Evolutionary conservation across 2,113 vertebrate genomes (phyloP).

Genomic region (Paralichthys olivaceus): DNA sequence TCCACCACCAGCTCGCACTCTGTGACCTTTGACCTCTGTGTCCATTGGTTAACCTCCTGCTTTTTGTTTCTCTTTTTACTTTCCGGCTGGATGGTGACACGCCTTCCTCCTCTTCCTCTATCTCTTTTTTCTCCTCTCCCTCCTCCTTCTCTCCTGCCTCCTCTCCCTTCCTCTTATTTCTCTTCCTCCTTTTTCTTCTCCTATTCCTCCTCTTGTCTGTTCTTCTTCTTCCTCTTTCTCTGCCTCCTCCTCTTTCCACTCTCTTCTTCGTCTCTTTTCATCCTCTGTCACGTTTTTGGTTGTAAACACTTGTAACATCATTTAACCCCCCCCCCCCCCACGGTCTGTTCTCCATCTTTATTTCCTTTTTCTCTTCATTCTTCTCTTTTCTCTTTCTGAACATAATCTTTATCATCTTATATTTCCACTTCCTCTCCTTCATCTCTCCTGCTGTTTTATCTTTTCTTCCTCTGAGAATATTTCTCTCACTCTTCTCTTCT

Average conservation of each 20-base stretch:
- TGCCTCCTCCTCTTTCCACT: not conserved
- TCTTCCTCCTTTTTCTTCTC: not conserved
- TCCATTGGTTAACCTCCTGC: conserved; percentile 68
- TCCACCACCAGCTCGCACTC: conserved; percentile 12
- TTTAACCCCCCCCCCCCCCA: too few species aligned
- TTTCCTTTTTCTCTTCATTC: not conserved
- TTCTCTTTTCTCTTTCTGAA: not conserved
- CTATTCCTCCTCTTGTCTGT: not conserved
- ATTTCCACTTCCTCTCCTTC: not conserved
- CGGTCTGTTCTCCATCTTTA: not conserved
- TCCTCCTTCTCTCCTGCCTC: not conserved
- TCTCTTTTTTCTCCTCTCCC: not conserved
- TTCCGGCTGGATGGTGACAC: conserved; percentile 58
- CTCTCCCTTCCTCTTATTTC: not conserved
- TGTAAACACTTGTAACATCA: too few species aligned
- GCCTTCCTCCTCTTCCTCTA: not conserved
- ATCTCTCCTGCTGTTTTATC: not conserved
- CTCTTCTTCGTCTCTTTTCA: not conserved
- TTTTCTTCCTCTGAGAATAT: not conserved
- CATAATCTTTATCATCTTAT: too few species aligned
- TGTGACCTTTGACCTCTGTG: conserved; percentile 61
- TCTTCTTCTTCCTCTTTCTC: too few species aligned
- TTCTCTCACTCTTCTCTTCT: not conserved
- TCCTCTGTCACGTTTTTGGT: not conserved
- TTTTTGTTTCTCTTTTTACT: conserved; percentile 70